phyloP scores from a whole-genome alignment of 1,140 invertebrate genomes.

The Drosophila varians region DNA sequence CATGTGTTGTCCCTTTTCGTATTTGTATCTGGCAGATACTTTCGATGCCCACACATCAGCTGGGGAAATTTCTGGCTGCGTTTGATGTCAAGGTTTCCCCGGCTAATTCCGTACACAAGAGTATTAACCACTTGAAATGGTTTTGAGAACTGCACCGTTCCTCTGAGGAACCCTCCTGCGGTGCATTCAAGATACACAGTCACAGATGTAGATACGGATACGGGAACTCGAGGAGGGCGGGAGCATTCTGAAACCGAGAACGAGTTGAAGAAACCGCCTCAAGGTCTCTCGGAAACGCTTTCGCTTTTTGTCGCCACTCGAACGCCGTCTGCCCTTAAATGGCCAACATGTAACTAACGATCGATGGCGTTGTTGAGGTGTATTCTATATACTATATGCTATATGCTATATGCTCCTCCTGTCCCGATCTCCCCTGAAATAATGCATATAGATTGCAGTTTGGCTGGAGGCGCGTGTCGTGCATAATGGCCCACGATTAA shows the following conservation, averaged over 20 bases:
- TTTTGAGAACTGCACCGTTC: conserved; percentile 23
- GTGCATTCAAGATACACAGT: conserved; percentile 20
- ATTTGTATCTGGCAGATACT: conserved; percentile 68
- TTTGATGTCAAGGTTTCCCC: conserved; percentile 76
- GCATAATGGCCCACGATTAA: conserved; percentile 74
- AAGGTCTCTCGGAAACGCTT: conserved; percentile 76
- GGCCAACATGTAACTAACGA: conserved; percentile 43
- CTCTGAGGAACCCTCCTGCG: conserved; percentile 43
- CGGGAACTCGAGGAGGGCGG: conserved; percentile 4
- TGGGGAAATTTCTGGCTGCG: conserved; percentile 57
- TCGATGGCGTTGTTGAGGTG: conserved; percentile 26
- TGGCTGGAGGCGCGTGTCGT: conserved; percentile 73
- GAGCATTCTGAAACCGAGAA: conserved; percentile 38
- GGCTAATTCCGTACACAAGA: conserved; percentile 30
- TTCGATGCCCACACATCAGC: conserved; percentile 59
- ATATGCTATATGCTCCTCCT: neutral
- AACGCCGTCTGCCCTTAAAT: conserved; percentile 44
- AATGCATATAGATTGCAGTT: conserved; percentile 63
- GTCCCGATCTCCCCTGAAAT: conserved; percentile 3
- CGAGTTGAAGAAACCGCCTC: conserved; percentile 76
- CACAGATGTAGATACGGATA: conserved; percentile 1
- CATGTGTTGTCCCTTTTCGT: conserved; percentile 34
- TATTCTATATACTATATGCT: conserved; percentile 5
- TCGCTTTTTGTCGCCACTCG: conserved; percentile 69
- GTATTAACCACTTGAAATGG: conserved; percentile 33